These are phyloP conservation scores for Fistularia tabacaria DNA, from an alignment of 2,797 vertebrate genomes.

Conservation along the genomic window DNA sequence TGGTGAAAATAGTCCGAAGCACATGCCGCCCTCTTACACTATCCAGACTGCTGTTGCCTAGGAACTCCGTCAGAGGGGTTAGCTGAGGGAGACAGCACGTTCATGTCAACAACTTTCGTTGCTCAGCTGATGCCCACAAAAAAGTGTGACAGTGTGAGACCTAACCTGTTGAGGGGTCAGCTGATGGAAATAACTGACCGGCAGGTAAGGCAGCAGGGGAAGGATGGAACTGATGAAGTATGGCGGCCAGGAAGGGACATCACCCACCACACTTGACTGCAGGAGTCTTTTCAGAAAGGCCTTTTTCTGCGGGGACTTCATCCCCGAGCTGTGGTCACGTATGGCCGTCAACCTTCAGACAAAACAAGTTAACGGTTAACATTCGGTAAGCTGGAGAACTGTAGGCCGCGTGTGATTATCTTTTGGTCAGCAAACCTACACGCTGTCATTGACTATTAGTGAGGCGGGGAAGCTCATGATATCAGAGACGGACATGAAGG, in stretches of 20 bases:
- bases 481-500: slow-evolving; percentile 88
- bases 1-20: slow-evolving; percentile 77
- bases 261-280: slow-evolving; percentile 79
- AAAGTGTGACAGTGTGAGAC: not conserved
- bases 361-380: not conserved
- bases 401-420: not conserved
- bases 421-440: slow-evolving; percentile 73
- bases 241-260: slow-evolving; percentile 83
- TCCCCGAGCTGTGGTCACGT: slow-evolving; percentile 81
- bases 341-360: slow-evolving; percentile 80
- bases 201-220: slow-evolving; percentile 84
- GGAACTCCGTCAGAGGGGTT: slow-evolving; percentile 77
- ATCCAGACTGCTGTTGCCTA: slow-evolving; percentile 82
- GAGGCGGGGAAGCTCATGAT: slow-evolving; percentile 85
- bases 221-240: slow-evolving; percentile 80
- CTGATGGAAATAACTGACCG: slow-evolving; percentile 82
- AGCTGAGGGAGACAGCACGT: slow-evolving; percentile 67
- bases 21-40: slow-evolving; percentile 82
- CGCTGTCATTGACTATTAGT: slow-evolving; percentile 84
- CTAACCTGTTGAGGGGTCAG: slow-evolving; percentile 84
- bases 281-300: slow-evolving; percentile 84
- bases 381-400: not conserved
- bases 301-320: slow-evolving; percentile 84
- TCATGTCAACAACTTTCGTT: not conserved
- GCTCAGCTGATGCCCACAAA: not conserved